These are phyloP conservation scores for Camelus bactrianus DNA, from an alignment of 2,113 vertebrate genomes.

Conservation along the genomic window DNA sequence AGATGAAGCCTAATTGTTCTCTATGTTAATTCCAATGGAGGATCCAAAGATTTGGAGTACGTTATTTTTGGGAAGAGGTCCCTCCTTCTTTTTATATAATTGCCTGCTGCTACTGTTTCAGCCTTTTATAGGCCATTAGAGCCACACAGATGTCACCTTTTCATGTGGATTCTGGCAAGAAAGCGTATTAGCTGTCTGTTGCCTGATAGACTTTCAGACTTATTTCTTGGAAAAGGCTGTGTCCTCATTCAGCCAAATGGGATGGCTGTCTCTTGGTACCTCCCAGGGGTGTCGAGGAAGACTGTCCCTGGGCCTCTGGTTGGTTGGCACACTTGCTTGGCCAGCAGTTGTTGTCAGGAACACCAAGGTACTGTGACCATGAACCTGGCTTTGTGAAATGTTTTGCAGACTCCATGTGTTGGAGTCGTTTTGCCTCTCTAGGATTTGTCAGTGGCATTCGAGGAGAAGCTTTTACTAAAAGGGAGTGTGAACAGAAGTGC, in stretches of 20 bases:
- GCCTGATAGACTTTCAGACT: neutral
- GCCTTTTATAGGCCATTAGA: fast-evolving
- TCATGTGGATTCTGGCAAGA: neutral
- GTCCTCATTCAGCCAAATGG: neutral
- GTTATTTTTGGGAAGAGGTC: neutral
- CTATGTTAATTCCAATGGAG: neutral
- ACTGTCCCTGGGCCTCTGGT: neutral
- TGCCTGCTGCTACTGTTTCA: fast-evolving
- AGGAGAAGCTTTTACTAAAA: neutral
- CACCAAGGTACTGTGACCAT: neutral
- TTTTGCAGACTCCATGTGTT: neutral
- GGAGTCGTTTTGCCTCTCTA: neutral
- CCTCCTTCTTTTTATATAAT: neutral
- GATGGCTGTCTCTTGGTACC: neutral
- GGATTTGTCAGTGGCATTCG: neutral
- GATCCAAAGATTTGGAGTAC: neutral
- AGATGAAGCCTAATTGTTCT: neutral
- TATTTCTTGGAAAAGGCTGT: neutral
- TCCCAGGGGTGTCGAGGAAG: fast-evolving
- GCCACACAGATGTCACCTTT: neutral
- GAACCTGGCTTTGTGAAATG: slow-evolving; percentile 43
- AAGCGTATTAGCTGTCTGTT: neutral
- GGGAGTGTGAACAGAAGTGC: neutral
- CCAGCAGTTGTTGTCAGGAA: neutral
- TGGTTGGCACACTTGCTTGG: neutral